Evolutionary conservation across 2,797 vertebrate species (phyloP).

Genomic region (Pogonophryne albipinna): DNA sequence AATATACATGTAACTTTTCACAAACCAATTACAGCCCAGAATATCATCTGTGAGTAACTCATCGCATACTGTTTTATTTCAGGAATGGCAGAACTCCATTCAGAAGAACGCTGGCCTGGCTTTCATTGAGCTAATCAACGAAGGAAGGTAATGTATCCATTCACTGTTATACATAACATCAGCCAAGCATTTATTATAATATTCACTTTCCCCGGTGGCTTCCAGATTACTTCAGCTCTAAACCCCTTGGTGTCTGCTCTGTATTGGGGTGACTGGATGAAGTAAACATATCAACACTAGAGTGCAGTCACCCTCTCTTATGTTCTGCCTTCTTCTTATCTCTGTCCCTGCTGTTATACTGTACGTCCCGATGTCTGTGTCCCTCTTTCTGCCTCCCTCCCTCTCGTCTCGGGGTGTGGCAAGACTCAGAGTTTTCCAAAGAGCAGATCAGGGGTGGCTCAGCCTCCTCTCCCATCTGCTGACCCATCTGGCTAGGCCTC

Average conservation of each 20-base stretch:
- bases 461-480: constrained; percentile 92
- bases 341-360: constrained; percentile 16
- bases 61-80: constrained; percentile 60
- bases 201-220: neutral
- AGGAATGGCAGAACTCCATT: constrained; percentile 99
- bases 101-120: constrained; percentile 99
- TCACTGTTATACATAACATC: neutral
- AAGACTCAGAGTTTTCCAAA: constrained; percentile 71
- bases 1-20: neutral
- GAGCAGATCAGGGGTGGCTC: constrained; percentile 82
- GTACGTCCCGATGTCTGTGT: constrained; percentile 12
- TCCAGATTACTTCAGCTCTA: constrained; percentile 45
- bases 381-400: constrained; percentile 40
- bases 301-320: constrained; percentile 6
- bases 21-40: constrained; percentile 13
- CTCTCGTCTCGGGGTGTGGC: constrained; percentile 62
- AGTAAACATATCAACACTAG: constrained; percentile 29
- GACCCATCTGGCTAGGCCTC: constrained; percentile 89
- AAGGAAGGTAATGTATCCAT: constrained; percentile 92
- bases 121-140: constrained; percentile 99
- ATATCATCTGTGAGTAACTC: constrained; percentile 19
- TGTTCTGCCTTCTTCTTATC: constrained; percentile 5
- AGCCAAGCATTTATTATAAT: neutral
- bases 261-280: constrained; percentile 21
- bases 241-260: constrained; percentile 51